These are phyloP conservation scores for Lampropteryx suffumata DNA, from an alignment of 2,888 invertebrate genomes.

Conservation along the genomic window DNA sequence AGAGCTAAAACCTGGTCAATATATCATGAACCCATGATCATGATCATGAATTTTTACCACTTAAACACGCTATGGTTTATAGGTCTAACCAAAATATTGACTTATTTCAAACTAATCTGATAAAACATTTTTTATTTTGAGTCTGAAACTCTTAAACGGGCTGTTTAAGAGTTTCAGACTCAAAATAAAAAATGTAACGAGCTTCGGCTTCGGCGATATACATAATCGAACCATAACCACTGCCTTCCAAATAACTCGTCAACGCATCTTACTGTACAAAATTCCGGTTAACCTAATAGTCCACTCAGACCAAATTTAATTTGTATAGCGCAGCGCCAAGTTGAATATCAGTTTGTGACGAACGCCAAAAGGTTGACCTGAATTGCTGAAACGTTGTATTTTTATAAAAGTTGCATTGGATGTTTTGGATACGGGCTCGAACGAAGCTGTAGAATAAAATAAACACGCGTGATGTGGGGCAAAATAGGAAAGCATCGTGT, in stretches of 20 bases:
- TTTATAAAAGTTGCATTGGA: constrained; percentile 49
- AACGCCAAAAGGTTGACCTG: constrained; percentile 46
- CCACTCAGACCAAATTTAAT: constrained; percentile 30
- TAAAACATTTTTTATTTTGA: too few relatives aligned
- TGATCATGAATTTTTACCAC: too few relatives aligned
- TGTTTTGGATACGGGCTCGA: constrained; percentile 48
- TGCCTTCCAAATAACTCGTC: constrained; percentile 13
- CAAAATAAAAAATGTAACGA: too few relatives aligned
- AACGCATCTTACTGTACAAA: constrained; percentile 19
- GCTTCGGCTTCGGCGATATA: too few relatives aligned
- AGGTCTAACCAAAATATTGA: too few relatives aligned
- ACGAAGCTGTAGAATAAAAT: constrained; percentile 48
- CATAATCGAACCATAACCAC: constrained; percentile 13
- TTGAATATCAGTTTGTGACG: constrained; percentile 42
- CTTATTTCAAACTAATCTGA: too few relatives aligned
- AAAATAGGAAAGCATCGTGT: constrained; percentile 59
- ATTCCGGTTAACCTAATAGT: constrained; percentile 27
- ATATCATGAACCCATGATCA: too few relatives aligned
- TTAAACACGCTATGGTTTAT: too few relatives aligned
- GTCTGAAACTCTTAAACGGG: too few relatives aligned
- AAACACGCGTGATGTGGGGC: constrained; percentile 63
- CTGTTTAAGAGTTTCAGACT: too few relatives aligned
- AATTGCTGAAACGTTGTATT: constrained; percentile 44
- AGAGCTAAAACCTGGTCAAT: too few relatives aligned
- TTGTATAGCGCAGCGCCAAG: constrained; percentile 32